phyloP scores from a whole-genome alignment of 2,888 invertebrate genomes.

The Eueremaeus valkanovi region DNA sequence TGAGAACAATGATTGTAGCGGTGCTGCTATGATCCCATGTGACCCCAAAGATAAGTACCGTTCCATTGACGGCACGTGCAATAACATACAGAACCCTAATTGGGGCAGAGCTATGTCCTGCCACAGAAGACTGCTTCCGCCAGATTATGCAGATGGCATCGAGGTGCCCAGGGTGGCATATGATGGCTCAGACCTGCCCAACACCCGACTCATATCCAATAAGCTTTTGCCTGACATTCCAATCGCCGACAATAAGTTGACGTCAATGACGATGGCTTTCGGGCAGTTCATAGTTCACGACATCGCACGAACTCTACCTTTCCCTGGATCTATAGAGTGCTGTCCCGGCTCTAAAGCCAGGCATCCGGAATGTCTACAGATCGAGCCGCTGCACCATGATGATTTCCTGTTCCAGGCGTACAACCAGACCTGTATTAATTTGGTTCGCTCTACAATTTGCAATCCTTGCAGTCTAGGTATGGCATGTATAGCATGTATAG shows the following conservation, averaged over 20 bases:
- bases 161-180: conserved; percentile 58
- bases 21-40: conserved; percentile 29
- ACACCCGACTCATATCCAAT: conserved; percentile 47
- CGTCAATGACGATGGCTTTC: conserved; percentile 42
- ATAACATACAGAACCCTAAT: conserved; percentile 49
- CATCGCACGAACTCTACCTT: conserved; percentile 59
- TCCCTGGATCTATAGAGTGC: background rate
- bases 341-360: conserved; percentile 36
- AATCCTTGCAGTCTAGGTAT: conserved; percentile 40
- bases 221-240: conserved; percentile 38
- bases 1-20: background rate
- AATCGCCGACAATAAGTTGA: conserved; percentile 33
- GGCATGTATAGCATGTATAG: too few relatives aligned
- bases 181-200: conserved; percentile 55
- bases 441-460: conserved; percentile 39
- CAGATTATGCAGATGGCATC: conserved; percentile 56
- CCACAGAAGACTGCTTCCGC: conserved; percentile 53
- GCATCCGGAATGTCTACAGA: conserved; percentile 41
- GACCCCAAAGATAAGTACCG: conserved; percentile 31
- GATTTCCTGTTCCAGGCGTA: conserved; percentile 37
- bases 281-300: conserved; percentile 76
- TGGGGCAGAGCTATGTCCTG: conserved; percentile 54
- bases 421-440: conserved; percentile 41
- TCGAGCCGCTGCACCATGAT: conserved; percentile 25
- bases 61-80: conserved; percentile 53